These are phyloP conservation scores for Pungitius pungitius DNA, from an alignment of 2,113 vertebrate genomes.

Conservation along the genomic window DNA sequence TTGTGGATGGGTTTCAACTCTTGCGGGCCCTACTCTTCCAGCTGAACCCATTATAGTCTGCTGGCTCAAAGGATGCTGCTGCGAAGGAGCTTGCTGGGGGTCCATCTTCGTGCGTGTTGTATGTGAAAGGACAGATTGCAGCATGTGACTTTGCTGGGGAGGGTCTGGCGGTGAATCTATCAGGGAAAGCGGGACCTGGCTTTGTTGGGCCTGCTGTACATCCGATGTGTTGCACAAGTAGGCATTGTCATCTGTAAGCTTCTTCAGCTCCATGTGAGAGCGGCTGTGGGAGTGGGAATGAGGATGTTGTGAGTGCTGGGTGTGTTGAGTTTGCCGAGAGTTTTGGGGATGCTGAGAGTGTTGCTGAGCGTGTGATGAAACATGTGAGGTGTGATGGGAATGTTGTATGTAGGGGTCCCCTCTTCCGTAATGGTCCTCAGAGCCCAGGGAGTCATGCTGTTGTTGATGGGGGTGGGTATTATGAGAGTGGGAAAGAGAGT, in stretches of 20 bases:
- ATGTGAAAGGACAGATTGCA: constrained; percentile 88
- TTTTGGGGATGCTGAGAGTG: constrained; percentile 61
- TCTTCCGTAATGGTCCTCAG: constrained; percentile 86
- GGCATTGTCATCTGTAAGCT: constrained; percentile 75
- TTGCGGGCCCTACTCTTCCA: constrained; percentile 53
- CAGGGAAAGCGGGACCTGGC: constrained; percentile 76
- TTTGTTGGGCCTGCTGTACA: constrained; percentile 72
- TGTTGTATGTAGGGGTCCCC: constrained; percentile 73
- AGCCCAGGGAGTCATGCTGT: constrained; percentile 80
- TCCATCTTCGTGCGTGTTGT: constrained; percentile 81
- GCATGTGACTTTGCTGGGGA: constrained; percentile 78
- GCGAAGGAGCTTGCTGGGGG: constrained; percentile 54
- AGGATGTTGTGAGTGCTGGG: constrained; percentile 65
- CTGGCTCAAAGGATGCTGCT: constrained; percentile 74
- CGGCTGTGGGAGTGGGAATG: constrained; percentile 66
- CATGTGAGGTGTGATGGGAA: constrained; percentile 46
- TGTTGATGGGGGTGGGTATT: constrained; percentile 62
- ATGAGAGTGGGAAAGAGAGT: constrained; percentile 67
- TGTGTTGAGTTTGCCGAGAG: constrained; percentile 32
- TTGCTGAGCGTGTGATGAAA: constrained; percentile 51
- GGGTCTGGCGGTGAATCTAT: constrained; percentile 80
- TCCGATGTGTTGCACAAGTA: constrained; percentile 79
- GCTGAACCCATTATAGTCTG: constrained; percentile 75
- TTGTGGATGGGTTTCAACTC: constrained; percentile 68
- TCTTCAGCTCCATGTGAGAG: constrained; percentile 79